phyloP scores from a whole-genome alignment of 2,113 vertebrate species.

The Gymnocephalus cernua region DNA sequence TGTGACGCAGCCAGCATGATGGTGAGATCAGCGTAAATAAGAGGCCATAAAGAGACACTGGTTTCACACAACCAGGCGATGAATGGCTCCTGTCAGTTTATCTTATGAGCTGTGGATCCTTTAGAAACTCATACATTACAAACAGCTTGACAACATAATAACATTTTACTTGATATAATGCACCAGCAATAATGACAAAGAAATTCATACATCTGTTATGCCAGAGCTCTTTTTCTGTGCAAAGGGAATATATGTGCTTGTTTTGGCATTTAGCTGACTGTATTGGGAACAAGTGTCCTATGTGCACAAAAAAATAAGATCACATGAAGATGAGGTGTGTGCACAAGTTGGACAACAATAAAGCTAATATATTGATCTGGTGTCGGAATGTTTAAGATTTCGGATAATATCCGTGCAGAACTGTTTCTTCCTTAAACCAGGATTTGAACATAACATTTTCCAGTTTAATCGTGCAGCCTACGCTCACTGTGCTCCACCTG shows the following conservation, averaged over 20 bases:
- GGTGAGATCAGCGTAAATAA: constrained; percentile 77
- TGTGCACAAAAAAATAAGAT: too few relatives aligned
- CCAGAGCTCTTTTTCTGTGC: constrained; percentile 6
- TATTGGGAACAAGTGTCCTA: not conserved
- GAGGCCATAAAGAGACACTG: constrained; percentile 61
- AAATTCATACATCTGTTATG: not conserved
- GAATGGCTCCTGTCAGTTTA: constrained; percentile 43
- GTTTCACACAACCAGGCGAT: constrained; percentile 47
- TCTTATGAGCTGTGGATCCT: constrained; percentile 12
- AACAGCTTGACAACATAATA: not conserved
- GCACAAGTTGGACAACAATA: not conserved
- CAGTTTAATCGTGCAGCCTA: not conserved
- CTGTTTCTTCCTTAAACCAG: constrained; percentile 28
- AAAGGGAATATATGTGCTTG: constrained; percentile 33
- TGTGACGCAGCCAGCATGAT: constrained; percentile 72
- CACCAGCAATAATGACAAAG: not conserved
- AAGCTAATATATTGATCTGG: constrained; percentile 19
- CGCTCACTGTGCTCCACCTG: constrained; percentile 37
- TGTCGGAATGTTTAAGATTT: constrained; percentile 23
- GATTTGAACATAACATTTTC: constrained; percentile 44
- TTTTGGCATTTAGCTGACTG: not conserved
- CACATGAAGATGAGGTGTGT: constrained; percentile 1
- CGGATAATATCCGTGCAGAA: not conserved
- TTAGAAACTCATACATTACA: constrained; percentile 6
- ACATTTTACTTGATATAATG: not conserved